Conservation (phyloP, 2,113 vertebrate species). For the Ciconia maguari region DNA sequence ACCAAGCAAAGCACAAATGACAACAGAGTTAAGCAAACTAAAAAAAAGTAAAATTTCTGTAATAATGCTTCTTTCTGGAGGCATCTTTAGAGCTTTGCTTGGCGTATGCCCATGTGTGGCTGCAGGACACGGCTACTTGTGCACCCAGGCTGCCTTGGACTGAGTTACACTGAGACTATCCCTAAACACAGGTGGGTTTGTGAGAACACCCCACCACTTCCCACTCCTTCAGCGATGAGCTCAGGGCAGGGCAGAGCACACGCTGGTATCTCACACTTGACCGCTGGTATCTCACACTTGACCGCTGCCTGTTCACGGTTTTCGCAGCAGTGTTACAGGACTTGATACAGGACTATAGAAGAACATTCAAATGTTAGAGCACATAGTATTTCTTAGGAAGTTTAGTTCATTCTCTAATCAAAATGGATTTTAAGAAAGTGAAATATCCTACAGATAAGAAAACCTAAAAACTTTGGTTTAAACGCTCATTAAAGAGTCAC, state of each 20-base stretch:
- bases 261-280: fast-evolving
- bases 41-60: too few species aligned
- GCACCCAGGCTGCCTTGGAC: too few species aligned
- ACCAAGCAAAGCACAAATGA: neutral
- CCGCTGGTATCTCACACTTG: too few species aligned
- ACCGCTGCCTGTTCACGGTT: fast-evolving
- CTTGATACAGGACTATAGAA: neutral
- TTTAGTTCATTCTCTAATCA: neutral
- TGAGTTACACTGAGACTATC: fast-evolving
- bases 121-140: neutral
- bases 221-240: neutral
- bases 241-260: too few species aligned
- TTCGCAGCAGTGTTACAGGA: neutral
- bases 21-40: neutral
- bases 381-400: neutral
- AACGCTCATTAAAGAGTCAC: neutral
- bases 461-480: neutral
- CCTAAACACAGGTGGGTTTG: neutral
- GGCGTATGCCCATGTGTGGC: fast-evolving
- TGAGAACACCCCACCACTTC: neutral
- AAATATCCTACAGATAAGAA: neutral
- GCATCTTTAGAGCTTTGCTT: neutral
- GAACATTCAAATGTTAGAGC: neutral
- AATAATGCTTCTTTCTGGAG: neutral
- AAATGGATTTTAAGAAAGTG: neutral